Conservation (phyloP, 2,888 invertebrate species). For the Nycteola revayana region DNA sequence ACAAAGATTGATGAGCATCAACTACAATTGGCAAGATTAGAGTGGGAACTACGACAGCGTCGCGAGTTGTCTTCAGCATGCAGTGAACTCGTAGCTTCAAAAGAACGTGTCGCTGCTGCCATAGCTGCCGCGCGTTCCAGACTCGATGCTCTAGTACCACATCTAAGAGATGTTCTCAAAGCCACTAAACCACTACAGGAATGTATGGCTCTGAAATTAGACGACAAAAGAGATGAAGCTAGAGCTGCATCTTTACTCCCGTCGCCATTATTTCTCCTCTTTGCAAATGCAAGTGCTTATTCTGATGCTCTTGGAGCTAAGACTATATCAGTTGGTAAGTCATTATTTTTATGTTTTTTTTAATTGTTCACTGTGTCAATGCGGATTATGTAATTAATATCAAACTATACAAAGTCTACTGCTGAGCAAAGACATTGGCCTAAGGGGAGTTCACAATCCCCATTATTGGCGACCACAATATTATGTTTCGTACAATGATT, state of each 20-base stretch:
- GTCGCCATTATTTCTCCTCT: slow-evolving; percentile 91
- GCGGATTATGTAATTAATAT: no score
- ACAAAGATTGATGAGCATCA: slow-evolving; percentile 89
- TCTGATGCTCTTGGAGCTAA: slow-evolving; percentile 87
- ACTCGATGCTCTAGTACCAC: slow-evolving; percentile 91
- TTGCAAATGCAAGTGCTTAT: slow-evolving; percentile 92
- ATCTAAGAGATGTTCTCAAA: slow-evolving; percentile 82
- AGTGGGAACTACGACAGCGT: slow-evolving; percentile 95
- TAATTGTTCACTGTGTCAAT: not conserved
- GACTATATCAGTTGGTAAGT: slow-evolving; percentile 68
- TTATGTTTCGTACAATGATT: no score
- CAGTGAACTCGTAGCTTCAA: slow-evolving; percentile 87
- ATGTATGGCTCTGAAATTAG: slow-evolving; percentile 90
- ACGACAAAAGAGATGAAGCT: slow-evolving; percentile 90
- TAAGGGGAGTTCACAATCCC: no score
- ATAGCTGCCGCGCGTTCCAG: slow-evolving; percentile 89
- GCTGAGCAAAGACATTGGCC: no score
- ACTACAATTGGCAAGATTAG: slow-evolving; percentile 90
- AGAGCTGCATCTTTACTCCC: slow-evolving; percentile 89
- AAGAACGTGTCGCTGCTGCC: slow-evolving; percentile 88
- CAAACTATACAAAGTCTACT: no score
- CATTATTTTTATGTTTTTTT: slow-evolving; percentile 1
- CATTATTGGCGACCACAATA: no score
- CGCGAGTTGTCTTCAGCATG: slow-evolving; percentile 90
- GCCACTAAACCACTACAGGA: slow-evolving; percentile 95